Evolutionary conservation across 2,888 invertebrate genomes (phyloP).

Genomic region (Copidosoma aretas): DNA sequence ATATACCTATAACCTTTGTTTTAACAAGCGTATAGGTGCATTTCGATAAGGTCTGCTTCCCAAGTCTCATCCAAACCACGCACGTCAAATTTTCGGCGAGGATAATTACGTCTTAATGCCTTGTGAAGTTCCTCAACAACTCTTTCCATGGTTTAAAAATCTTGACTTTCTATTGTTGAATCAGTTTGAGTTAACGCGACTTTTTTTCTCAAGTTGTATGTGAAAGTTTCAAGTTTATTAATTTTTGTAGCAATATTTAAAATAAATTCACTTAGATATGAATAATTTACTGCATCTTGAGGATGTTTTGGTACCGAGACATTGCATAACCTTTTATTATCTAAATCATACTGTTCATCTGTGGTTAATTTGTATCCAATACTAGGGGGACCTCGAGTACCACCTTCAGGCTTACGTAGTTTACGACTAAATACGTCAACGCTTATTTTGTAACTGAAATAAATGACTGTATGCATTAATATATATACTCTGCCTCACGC

Average conservation of each 20-base stretch:
- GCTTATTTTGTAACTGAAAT: neutral
- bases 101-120: conserved; percentile 23
- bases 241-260: too few species aligned
- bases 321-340: neutral
- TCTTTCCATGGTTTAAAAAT: neutral
- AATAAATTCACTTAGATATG: too few species aligned
- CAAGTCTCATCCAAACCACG: conserved; percentile 46
- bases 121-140: conserved; percentile 25
- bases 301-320: conserved; percentile 30
- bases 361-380: conserved; percentile 4
- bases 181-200: too few species aligned
- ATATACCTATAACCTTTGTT: too few species aligned
- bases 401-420: neutral
- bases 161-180: too few species aligned
- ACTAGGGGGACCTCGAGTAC: neutral
- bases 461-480: neutral
- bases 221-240: too few species aligned
- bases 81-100: conserved; percentile 54
- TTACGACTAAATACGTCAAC: conserved; percentile 2
- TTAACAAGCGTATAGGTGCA: too few species aligned
- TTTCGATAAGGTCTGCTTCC: conserved; percentile 47
- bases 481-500: neutral
- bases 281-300: neutral
- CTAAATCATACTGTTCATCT: neutral
- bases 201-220: too few species aligned